Base-by-base conservation (phyloP, 2,113 vertebrate genomes). In the Pseudolaguvia tuberculata region DNA sequence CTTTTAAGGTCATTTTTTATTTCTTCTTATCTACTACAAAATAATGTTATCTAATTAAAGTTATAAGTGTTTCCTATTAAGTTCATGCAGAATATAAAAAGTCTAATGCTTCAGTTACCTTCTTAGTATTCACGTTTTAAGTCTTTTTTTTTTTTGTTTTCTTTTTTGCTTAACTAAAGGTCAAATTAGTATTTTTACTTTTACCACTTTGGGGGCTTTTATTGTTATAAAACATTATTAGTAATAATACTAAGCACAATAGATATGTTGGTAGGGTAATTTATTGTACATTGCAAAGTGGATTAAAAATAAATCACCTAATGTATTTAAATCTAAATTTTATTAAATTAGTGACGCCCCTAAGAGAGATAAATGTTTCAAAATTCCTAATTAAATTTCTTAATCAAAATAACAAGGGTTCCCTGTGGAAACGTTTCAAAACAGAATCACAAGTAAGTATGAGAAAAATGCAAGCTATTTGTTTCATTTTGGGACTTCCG, bases 1-100 rank as follows among this genome's bases (percentile, higher is more conserved):
- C 86, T 86, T 87, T 85, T 87, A 87, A 83, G 86, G 86, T 69
- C 65, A 75, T 76, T 57, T 80, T 82, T 84, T 79, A 80, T 81
- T 85, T 87, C 78, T 72, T 58, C 80, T 70, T 80, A 84, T 85
- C 84, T 84, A 73, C 70, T 71, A 8, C 78, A 81, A n/a, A 86
- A 84, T 84, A 83, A 83, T 83, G 65, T 21, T 29, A 8, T 8
- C 9, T 8, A 9, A 42, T 42, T 8, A 6, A 42, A 42, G 7
- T 42, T 42, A 9, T 42, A 42, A 42, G 39, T 9, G 39, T 42
- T 42, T 9, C 39, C 39, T 42, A 42, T 42, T 42, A 42, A 5
- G 9, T 9, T 42, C 8, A 9, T 42, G 39, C 4, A 9, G 8
- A 42, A 6, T 42, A 42, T 42, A 7, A 42, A 42, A 42, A 42